Conservation (phyloP, 2,113 vertebrate genomes). For the Daphoenositta chrysoptera region DNA sequence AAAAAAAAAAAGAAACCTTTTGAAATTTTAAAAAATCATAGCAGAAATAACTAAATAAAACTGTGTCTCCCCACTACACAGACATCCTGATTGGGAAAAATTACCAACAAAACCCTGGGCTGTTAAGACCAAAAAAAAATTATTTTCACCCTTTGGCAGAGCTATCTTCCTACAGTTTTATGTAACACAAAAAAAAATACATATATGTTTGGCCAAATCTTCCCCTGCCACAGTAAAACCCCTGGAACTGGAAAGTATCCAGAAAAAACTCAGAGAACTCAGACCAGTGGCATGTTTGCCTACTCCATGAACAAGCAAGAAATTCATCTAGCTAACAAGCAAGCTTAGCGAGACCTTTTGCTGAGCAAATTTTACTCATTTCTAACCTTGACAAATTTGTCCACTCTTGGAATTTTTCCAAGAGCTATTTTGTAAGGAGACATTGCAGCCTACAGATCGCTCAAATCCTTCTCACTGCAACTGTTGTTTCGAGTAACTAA, state of each 20-base stretch:
- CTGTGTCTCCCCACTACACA: neutral
- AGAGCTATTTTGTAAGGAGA: neutral
- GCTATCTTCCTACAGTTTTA: conserved; percentile 2
- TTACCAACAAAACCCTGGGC: neutral
- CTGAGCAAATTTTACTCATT: neutral
- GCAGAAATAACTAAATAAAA: neutral
- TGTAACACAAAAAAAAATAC: neutral
- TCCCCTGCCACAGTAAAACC: neutral
- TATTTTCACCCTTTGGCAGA: neutral
- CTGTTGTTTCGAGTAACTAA: neutral
- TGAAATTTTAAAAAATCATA: neutral
- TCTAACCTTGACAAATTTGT: neutral
- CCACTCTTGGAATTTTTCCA: neutral
- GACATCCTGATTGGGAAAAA: neutral
- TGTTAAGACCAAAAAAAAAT: neutral
- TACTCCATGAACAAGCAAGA: conserved; percentile 24
- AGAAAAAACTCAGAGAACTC: conserved; percentile 13
- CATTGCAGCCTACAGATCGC: neutral
- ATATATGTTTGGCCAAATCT: neutral
- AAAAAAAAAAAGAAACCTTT: neutral
- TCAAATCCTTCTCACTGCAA: neutral
- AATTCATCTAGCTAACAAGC: conserved; percentile 12
- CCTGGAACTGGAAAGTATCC: conserved; percentile 9
- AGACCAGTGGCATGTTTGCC: neutral
- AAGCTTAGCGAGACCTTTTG: neutral